Base-by-base conservation (phyloP, 2,888 invertebrate species). In the Netelia inedita region DNA sequence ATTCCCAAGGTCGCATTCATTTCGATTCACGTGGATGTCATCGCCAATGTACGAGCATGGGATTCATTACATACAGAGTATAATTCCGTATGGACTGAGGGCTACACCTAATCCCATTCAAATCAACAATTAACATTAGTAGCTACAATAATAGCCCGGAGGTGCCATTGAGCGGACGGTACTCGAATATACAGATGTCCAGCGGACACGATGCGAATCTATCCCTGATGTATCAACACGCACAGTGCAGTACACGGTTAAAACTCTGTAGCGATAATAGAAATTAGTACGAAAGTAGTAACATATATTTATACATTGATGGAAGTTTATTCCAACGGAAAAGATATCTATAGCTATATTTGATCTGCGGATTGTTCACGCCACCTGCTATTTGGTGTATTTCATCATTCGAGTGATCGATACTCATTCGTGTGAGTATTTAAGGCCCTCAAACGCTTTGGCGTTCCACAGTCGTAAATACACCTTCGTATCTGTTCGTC, bases 61-160 rank as follows among this genome's bases (percentile, higher is more conserved):
- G 82, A 82, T 72, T 82, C 79, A 66, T 75, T 63, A 71, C 82
- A 82, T 66, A 71, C 71, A 71, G 85, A 57, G 72, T 82, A 72
- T 75, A 82, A 82, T 74, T 85, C 75, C 66, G 66, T 46, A 75
- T 79, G 85, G 74, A 79, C 53, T 71, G 19, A 46, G 68, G 55
- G 68, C 79, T 73, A 10, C 41, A 63, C 23, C 61, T 79, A 79
- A 84, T 88, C 88, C 88, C 88, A 87, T 89, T 88, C 87, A 89
- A 91, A 91, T 90, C 89, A 91, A 89, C 89, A 91, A 92, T 92
- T 92, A 91, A 92, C 90, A 88, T 89, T 88, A 89, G 89, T 87
- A 88, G 88, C 63, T 91, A 82, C 87, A 89, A 90, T 91, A 91
- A 91, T 91, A 91, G 91, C 91, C 90, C 88, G 82, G 85, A 92